phyloP scores from a whole-genome alignment of 1,140 invertebrate genomes.

The Periplaneta americana region DNA sequence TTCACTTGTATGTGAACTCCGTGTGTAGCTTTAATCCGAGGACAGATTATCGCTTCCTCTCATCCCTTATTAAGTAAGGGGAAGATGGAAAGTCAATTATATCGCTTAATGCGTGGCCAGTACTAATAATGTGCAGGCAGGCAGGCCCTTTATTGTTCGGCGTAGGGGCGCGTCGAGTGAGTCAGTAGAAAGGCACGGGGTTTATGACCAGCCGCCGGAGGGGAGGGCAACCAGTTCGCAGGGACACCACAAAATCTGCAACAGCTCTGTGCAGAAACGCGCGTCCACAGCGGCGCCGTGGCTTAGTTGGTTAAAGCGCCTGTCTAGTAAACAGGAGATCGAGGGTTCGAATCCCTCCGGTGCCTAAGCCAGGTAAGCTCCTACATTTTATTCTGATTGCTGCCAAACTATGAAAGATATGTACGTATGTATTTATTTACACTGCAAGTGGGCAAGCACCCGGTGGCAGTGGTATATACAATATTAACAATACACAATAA shows the following conservation, averaged over 20 bases:
- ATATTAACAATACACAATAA: no score
- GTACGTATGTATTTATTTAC: no score
- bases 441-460: no score
- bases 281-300: constrained; percentile 57
- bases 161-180: not conserved
- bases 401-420: no score
- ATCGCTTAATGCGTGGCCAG: not conserved
- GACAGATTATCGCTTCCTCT: not conserved
- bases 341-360: constrained; percentile 56
- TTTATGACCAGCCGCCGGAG: not conserved
- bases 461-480: no score
- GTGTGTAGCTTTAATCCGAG: not conserved
- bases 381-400: no score
- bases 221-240: no score
- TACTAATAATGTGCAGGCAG: not conserved
- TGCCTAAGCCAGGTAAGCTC: no score
- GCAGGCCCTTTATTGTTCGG: not conserved
- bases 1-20: not conserved
- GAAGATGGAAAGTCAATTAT: not conserved
- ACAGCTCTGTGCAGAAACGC: no score
- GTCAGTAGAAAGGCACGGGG: not conserved
- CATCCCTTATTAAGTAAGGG: no score
- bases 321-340: constrained; percentile 63
- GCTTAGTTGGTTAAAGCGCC: constrained; percentile 63
- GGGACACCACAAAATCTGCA: no score